Base-by-base conservation (phyloP, 1,140 invertebrate genomes). In the Amphibalanus amphitrite region DNA sequence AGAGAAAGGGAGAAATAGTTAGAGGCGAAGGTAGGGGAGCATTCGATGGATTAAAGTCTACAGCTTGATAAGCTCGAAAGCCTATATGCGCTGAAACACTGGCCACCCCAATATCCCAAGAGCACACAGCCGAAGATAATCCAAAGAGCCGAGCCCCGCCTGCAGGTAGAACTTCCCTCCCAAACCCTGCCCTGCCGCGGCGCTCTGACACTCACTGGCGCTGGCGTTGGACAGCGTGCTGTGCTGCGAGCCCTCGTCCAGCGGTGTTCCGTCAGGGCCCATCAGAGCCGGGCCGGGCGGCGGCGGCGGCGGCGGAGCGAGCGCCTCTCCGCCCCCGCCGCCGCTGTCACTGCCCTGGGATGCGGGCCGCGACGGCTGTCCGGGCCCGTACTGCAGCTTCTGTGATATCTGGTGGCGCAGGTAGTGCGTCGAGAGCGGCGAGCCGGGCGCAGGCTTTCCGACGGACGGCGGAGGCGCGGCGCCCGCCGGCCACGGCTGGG, bases 171-270 rank as follows among this genome's bases (percentile, higher is more conserved):
- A 15, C 15, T 38, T 6, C 33, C 33, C 15, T 6, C 33, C 33
- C 15, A 38, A 38, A 38, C n/a, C n/a, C n/a, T n/a, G n/a, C n/a
- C n/a, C n/a, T n/a, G n/a, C n/a, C n/a, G n/a, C n/a, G n/a, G n/a
- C n/a, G n/a, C n/a, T 1, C 47, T 20, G 47, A 8, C 47, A 67
- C 65, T 26, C 65, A 67, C 65, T 28, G 65, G 28, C 65, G 28
- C 26, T 28, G 26, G 65, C 28, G 65, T 67, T 67, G 65, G 65
- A 67, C 3, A 67, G 65, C 65, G 65, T 67, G 65, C 65, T 67
- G 65, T 67, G 65, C 28, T 67, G 65, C n/a, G 65, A 67, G 3
- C n/a, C 65, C 10, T 67, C 65, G 28, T 67, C 65, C 3, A 67
- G 65, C 17, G 65, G 3, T 3, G 28, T 28, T 3, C 65, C 65